Evolutionary conservation across 2,113 vertebrate genomes (phyloP).

Genomic region (Struthio camelus): DNA sequence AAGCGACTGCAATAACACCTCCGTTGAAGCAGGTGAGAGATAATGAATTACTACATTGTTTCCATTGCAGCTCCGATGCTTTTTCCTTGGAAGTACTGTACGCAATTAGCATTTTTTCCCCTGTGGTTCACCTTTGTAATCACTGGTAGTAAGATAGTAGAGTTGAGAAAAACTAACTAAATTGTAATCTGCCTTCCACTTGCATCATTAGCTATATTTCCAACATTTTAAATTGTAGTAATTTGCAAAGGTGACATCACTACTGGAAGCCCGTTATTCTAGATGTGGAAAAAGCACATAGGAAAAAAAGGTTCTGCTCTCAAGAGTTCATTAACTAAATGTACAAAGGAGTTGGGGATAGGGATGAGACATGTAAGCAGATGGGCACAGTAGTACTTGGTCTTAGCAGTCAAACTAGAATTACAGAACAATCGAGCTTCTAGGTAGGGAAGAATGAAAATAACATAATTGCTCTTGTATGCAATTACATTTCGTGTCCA

Average conservation of each 20-base stretch:
- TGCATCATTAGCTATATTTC: background rate
- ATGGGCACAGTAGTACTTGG: background rate
- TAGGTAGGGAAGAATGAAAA: background rate
- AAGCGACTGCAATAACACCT: slow-evolving; percentile 76
- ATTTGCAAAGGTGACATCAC: background rate
- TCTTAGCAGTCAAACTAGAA: background rate
- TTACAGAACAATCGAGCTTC: background rate
- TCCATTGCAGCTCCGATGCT: background rate
- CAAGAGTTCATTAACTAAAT: background rate
- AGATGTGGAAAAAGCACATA: background rate
- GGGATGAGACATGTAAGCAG: background rate
- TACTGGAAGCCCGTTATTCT: background rate
- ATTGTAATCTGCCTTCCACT: background rate
- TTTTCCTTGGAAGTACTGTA: background rate
- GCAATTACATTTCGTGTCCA: background rate
- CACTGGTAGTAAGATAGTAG: background rate
- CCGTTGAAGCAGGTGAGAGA: slow-evolving; percentile 78
- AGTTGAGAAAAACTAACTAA: background rate
- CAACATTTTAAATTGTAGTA: background rate
- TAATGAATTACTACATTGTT: background rate
- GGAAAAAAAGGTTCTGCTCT: background rate
- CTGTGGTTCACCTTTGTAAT: background rate
- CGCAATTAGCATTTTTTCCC: background rate
- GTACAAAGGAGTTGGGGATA: background rate
- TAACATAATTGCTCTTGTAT: background rate